Percentiles rank a stretch among this genome's conserved stretches.
Conservation (phyloP, 2,797 vertebrate species). For the Buceros bicornis region DNA sequence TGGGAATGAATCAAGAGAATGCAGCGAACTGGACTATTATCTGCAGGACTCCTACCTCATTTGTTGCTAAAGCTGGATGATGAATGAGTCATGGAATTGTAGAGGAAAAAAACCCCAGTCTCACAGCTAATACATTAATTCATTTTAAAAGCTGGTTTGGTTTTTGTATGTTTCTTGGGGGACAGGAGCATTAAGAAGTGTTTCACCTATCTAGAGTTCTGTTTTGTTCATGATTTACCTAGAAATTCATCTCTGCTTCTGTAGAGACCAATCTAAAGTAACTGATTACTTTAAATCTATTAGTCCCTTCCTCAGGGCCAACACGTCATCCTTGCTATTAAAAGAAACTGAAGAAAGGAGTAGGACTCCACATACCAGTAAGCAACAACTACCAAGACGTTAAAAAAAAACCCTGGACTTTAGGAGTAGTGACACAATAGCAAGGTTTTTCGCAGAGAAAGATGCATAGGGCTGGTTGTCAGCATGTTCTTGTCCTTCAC, state of each 20-base stretch:
- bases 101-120: not conserved
- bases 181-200: not conserved
- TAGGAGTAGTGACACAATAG: not conserved
- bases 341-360: not conserved
- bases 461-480: not conserved
- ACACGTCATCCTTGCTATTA: not conserved
- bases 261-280: not conserved
- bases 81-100: not conserved
- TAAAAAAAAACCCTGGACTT: not conserved
- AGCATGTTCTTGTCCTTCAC: not conserved
- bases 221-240: not conserved
- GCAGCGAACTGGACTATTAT: not conserved
- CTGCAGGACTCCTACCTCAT: conserved; percentile 17
- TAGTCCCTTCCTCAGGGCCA: not conserved
- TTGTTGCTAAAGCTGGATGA: conserved; percentile 31
- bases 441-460: not conserved
- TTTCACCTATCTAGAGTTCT: not conserved
- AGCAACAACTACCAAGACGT: not conserved
- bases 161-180: not conserved
- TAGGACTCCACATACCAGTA: not conserved
- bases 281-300: not conserved
- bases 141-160: not conserved
- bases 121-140: not conserved
- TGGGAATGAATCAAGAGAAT: not conserved
- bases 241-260: not conserved